Conservation (phyloP, 37 sponge, comb jelly and placozoan species). For the Diacarnus erythraeanus region DNA sequence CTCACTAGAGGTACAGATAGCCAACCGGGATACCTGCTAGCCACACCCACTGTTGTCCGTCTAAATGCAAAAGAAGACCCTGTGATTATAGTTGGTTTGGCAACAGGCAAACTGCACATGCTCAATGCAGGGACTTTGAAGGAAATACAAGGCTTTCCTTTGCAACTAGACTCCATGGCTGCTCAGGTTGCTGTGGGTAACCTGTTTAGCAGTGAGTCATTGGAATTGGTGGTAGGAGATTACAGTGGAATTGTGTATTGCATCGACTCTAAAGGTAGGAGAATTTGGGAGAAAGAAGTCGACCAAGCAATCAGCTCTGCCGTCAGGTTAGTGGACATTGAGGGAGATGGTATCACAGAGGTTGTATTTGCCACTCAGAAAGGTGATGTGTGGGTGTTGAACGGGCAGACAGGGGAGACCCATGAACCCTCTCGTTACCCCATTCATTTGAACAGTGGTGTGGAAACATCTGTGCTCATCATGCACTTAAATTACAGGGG, state of each 20-base stretch:
- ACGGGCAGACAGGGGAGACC: slow-evolving; percentile 27
- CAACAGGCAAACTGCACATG: slow-evolving; percentile 56
- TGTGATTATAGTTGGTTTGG: slow-evolving; percentile 46
- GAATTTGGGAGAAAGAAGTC: slow-evolving; percentile 52
- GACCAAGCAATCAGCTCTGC: slow-evolving; percentile 5
- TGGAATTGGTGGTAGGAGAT: slow-evolving; percentile 69
- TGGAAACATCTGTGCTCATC: slow-evolving; percentile 14
- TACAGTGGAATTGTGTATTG: slow-evolving; percentile 67
- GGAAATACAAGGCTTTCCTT: slow-evolving; percentile 42
- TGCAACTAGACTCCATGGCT: slow-evolving; percentile 53
- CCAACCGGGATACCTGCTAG: slow-evolving; percentile 66
- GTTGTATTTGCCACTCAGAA: slow-evolving; percentile 29
- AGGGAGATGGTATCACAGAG: slow-evolving; percentile 36
- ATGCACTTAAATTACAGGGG: slow-evolving; percentile 15
- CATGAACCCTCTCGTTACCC: slow-evolving; percentile 5
- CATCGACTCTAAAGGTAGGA: slow-evolving; percentile 30
- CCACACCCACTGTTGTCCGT: slow-evolving; percentile 64
- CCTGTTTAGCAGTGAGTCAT: slow-evolving; percentile 31
- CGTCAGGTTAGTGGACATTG: slow-evolving; percentile 44
- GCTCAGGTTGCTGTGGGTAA: slow-evolving; percentile 70
- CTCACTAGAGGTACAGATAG: slow-evolving; percentile 30
- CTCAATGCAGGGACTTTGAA: slow-evolving; percentile 12
- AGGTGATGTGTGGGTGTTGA: slow-evolving; percentile 51
- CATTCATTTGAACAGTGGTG: slow-evolving; percentile 19
- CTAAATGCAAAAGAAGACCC: slow-evolving; percentile 6